Percentiles rank a stretch among this genome's conserved stretches.
Evolutionary conservation across 2,113 vertebrate genomes (phyloP).

Genomic region (Hiodon tergisus): DNA sequence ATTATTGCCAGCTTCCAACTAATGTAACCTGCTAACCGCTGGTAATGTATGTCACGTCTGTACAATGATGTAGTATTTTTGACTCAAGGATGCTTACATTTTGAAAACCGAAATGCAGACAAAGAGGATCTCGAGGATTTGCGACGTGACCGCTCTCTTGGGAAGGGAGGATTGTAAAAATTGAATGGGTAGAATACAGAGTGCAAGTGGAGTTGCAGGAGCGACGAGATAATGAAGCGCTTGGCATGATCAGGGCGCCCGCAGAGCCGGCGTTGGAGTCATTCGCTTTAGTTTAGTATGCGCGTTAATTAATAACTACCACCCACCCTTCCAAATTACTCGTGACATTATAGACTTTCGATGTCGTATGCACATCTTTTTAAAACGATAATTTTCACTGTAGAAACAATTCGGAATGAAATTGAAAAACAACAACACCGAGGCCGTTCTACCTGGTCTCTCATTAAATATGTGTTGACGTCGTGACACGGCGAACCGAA

Average conservation of each 20-base stretch:
- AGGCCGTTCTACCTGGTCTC: background rate
- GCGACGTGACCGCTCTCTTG: constrained; percentile 60
- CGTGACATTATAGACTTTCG: too few species aligned
- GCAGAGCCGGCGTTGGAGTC: constrained; percentile 35
- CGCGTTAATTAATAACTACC: too few species aligned
- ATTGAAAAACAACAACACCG: background rate
- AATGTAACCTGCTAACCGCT: background rate
- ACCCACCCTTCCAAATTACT: too few species aligned
- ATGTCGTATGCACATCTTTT: too few species aligned
- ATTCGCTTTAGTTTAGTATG: background rate
- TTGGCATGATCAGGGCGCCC: constrained; percentile 52
- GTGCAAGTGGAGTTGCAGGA: constrained; percentile 58
- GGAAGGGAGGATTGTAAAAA: constrained; percentile 61
- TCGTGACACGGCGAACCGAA: background rate
- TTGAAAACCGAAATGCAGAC: constrained; percentile 43
- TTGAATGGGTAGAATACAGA: constrained; percentile 66
- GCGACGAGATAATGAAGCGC: constrained; percentile 62
- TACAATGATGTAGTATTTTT: constrained; percentile 23
- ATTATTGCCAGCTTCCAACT: background rate
- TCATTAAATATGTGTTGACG: background rate
- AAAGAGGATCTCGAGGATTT: constrained; percentile 62
- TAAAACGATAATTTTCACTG: too few species aligned
- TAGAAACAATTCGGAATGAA: background rate
- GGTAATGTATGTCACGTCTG: constrained; percentile 5
- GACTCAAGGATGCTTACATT: constrained; percentile 40